Evolutionary conservation across 2,113 vertebrate genomes (phyloP).

Genomic region (Montifringilla adamsi): DNA sequence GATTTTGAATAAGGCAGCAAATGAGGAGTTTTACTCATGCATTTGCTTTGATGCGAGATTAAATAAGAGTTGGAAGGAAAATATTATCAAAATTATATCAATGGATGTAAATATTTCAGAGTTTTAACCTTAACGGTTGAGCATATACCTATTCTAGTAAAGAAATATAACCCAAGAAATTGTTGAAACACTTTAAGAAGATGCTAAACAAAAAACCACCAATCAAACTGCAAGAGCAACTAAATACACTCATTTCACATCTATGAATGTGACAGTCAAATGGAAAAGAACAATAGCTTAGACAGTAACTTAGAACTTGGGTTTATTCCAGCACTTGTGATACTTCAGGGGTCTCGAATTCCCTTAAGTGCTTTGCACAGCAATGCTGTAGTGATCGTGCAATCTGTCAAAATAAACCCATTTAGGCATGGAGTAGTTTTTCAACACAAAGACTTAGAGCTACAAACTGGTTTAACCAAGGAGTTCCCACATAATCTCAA

Average conservation of each 20-base stretch:
- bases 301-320: not conserved
- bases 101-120: not conserved
- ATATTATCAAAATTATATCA: not conserved
- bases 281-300: not conserved
- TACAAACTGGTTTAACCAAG: not conserved
- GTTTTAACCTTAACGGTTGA: conserved; percentile 3
- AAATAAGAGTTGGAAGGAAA: not conserved
- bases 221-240: not conserved
- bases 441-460: not conserved
- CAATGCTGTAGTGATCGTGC: not conserved
- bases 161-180: not conserved
- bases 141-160: not conserved
- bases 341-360: not conserved
- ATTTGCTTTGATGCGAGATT: not conserved
- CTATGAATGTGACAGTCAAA: not conserved
- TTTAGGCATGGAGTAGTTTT: not conserved
- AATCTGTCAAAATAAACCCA: not conserved
- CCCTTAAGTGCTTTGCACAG: not conserved
- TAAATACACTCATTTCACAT: not conserved
- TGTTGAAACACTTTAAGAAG: not conserved
- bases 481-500: not conserved
- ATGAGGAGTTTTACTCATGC: not conserved
- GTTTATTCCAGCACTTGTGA: not conserved
- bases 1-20: conserved; percentile 5
- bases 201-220: not conserved